Percentiles rank a stretch among this genome's conserved stretches.
phyloP scores from a whole-genome alignment of 2,113 vertebrate genomes.

The Nettapus auritus region DNA sequence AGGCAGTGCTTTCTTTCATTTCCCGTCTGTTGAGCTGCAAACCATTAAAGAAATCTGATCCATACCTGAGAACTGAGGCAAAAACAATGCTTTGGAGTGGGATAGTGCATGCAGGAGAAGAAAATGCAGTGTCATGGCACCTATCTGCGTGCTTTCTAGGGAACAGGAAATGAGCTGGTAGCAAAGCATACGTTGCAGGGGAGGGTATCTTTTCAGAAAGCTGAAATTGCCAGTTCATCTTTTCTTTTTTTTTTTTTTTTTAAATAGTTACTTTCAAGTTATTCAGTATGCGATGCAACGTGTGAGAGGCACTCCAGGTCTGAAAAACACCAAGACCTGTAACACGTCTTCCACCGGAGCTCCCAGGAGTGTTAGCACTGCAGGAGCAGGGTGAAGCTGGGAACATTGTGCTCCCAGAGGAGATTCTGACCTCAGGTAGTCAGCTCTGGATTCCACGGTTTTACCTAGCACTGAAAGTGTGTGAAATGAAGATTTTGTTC shows the following conservation, averaged over 20 bases:
- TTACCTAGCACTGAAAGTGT: not conserved
- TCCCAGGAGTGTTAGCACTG: not conserved
- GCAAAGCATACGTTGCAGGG: not conserved
- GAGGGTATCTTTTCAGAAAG: not conserved
- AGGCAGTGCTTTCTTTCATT: not conserved
- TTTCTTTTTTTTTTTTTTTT: too few relatives aligned
- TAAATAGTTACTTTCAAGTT: not conserved
- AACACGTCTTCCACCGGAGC: not conserved
- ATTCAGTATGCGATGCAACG: not conserved
- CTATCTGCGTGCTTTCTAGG: not conserved
- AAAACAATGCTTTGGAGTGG: not conserved
- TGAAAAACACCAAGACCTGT: not conserved
- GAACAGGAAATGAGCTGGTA: not conserved
- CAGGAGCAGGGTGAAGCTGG: not conserved
- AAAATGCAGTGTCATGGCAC: fast-evolving
- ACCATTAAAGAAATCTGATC: not conserved
- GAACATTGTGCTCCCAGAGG: not conserved
- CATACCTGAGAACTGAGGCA: not conserved
- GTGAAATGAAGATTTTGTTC: too few relatives aligned
- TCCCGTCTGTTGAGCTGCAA: not conserved
- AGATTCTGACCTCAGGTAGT: not conserved
- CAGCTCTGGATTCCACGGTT: not conserved
- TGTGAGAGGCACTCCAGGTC: not conserved
- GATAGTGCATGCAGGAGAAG: not conserved
- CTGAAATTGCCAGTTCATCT: not conserved